A percentile compares a stretch with the other conserved stretches of the same genome.
Conservation (phyloP, 2,797 vertebrate genomes). For the Amazona ochrocephala region DNA sequence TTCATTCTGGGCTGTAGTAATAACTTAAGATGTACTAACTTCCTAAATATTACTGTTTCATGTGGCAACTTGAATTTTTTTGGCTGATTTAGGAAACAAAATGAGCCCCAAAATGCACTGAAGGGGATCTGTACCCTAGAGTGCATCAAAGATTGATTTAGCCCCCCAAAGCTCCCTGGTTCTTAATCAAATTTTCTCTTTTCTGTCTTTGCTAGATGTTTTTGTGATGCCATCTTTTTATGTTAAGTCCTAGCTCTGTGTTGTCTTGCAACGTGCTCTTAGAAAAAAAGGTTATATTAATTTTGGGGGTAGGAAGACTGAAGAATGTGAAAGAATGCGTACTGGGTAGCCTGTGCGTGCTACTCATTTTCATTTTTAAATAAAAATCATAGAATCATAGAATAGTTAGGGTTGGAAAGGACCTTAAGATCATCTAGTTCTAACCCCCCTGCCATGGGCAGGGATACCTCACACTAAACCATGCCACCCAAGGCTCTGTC, state of each 20-base stretch:
- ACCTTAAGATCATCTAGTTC: no score
- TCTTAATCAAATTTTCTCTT: neutral
- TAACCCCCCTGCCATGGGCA: no score
- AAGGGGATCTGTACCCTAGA: neutral
- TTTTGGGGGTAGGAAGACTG: neutral
- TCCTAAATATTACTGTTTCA: neutral
- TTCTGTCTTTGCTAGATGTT: neutral
- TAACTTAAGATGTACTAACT: neutral
- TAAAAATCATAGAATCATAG: neutral
- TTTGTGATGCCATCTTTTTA: neutral
- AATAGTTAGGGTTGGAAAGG: no score
- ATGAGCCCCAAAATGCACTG: neutral
- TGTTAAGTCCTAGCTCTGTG: neutral
- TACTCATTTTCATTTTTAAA: neutral
- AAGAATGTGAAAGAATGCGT: neutral
- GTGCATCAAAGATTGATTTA: conserved; percentile 2
- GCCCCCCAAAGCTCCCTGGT: neutral
- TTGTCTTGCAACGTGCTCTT: neutral
- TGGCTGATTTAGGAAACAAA: neutral
- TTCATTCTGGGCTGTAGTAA: neutral
- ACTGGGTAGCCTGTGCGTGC: neutral
- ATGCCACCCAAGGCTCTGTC: no score
- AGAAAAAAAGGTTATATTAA: neutral
- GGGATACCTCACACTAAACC: no score
- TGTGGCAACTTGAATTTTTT: neutral